Conservation (phyloP, 2,113 vertebrate species). For the Cercopithecus mona region DNA sequence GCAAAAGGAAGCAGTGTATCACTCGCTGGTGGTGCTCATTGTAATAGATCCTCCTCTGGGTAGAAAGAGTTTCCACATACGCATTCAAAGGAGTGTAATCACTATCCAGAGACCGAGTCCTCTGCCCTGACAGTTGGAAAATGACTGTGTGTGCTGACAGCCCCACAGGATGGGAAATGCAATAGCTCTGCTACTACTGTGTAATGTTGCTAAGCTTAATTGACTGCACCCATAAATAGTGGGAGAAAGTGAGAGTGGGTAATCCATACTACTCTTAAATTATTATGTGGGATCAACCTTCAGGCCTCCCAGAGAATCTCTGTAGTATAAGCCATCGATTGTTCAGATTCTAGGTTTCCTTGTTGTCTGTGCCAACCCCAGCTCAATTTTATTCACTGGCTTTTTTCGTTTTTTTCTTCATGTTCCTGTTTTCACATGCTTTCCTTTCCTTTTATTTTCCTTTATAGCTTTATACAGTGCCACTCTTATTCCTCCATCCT, state of each 20-base stretch:
- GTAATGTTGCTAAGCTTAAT: slow-evolving; percentile 35
- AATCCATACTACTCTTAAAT: background rate
- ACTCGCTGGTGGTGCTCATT: background rate
- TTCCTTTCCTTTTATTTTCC: background rate
- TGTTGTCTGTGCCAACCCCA: background rate
- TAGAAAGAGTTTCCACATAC: slow-evolving; percentile 19
- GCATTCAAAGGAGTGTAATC: slow-evolving; percentile 51
- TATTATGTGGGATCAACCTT: background rate
- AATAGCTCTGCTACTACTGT: background rate
- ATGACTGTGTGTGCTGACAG: slow-evolving; percentile 12
- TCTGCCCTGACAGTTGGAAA: slow-evolving; percentile 57
- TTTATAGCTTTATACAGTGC: background rate
- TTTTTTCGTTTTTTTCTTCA: background rate
- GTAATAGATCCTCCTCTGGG: background rate
- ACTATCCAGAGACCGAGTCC: slow-evolving; percentile 45
- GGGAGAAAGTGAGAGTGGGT: background rate
- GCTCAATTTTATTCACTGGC: background rate
- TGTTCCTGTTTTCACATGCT: background rate
- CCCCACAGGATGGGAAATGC: background rate
- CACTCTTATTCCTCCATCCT: background rate
- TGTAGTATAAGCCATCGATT: background rate
- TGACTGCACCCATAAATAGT: slow-evolving; percentile 34
- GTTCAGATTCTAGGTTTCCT: background rate
- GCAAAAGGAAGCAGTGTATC: background rate
- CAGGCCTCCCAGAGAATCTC: background rate